Percentiles rank a stretch among this genome's conserved stretches.
Evolutionary conservation across 2,888 invertebrate species (phyloP).

Genomic region (Thereva nobilitata): DNA sequence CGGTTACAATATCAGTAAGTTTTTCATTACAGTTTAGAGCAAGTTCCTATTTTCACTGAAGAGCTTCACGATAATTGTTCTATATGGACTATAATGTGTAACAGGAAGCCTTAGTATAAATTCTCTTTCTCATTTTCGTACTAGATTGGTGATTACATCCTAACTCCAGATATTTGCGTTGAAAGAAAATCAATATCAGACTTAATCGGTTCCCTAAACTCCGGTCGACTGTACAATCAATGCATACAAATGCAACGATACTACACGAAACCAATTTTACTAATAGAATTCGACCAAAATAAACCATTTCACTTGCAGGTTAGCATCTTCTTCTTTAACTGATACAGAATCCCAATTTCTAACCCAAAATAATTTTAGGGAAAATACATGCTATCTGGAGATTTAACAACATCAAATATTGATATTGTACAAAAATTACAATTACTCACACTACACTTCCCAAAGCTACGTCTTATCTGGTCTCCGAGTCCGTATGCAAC

Average conservation of each 20-base stretch:
- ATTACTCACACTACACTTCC: slow-evolving; percentile 93
- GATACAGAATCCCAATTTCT: neutral
- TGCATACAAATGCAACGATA: slow-evolving; percentile 90
- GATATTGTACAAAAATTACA: slow-evolving; percentile 87
- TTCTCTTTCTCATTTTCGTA: slow-evolving; percentile 41
- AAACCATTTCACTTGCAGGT: slow-evolving; percentile 89
- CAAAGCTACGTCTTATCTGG: slow-evolving; percentile 91
- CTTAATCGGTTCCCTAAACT: slow-evolving; percentile 92
- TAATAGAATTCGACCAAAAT: slow-evolving; percentile 95
- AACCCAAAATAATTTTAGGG: slow-evolving; percentile 61
- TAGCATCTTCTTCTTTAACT: slow-evolving; percentile 39
- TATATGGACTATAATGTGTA: neutral
- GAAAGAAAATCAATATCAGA: slow-evolving; percentile 97
- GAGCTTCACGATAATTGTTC: too few relatives aligned
- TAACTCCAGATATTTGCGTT: slow-evolving; percentile 94
- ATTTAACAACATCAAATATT: slow-evolving; percentile 66
- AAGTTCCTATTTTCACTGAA: too few relatives aligned
- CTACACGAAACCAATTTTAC: slow-evolving; percentile 83
- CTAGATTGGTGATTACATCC: slow-evolving; percentile 95
- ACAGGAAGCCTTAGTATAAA: neutral
- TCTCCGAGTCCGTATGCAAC: slow-evolving; percentile 95
- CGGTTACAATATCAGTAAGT: slow-evolving; percentile 75
- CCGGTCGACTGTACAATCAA: slow-evolving; percentile 93
- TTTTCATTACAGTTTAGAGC: too few relatives aligned
- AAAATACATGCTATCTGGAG: slow-evolving; percentile 77